phyloP scores from a whole-genome alignment of 1,140 invertebrate genomes.

The Aleiodes sp. region DNA sequence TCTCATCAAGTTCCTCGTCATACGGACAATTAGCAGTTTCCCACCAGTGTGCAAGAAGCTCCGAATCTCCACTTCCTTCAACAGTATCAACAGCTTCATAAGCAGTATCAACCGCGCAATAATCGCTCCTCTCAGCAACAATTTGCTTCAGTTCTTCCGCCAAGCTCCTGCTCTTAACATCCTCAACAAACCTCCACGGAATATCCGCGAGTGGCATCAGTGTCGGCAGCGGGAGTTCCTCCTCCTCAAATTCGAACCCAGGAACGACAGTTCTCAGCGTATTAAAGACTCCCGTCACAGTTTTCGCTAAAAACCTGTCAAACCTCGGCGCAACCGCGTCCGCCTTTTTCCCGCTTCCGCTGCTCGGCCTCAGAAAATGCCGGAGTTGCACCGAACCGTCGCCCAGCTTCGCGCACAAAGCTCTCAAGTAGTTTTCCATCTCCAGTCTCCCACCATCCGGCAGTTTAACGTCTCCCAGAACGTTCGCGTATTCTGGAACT shows the following conservation, averaged over 20 bases:
- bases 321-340: conserved; percentile 56
- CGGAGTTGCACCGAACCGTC: conserved; percentile 54
- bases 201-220: conserved; percentile 60
- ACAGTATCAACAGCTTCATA: conserved; percentile 60
- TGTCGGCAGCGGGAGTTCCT: conserved; percentile 52
- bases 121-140: conserved; percentile 54
- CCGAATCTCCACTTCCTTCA: conserved; percentile 52
- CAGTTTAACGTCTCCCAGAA: conserved; percentile 53
- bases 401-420: conserved; percentile 51
- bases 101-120: conserved; percentile 58
- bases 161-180: conserved; percentile 53
- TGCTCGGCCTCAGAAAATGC: conserved; percentile 58
- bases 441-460: conserved; percentile 58
- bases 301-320: conserved; percentile 59
- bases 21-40: conserved; percentile 53
- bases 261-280: conserved; percentile 60
- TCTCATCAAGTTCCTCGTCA: conserved; percentile 58
- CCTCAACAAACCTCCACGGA: conserved; percentile 60
- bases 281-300: conserved; percentile 59
- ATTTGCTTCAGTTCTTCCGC: conserved; percentile 49
- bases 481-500: conserved; percentile 35
- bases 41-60: conserved; percentile 54
- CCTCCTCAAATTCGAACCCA: conserved; percentile 59
- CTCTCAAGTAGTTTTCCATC: conserved; percentile 57
- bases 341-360: conserved; percentile 54